A percentile compares a stretch with the other conserved stretches of the same genome.
These are phyloP conservation scores for Drosophila testacea DNA, from an alignment of 2,888 invertebrate genomes.

Conservation along the genomic window DNA sequence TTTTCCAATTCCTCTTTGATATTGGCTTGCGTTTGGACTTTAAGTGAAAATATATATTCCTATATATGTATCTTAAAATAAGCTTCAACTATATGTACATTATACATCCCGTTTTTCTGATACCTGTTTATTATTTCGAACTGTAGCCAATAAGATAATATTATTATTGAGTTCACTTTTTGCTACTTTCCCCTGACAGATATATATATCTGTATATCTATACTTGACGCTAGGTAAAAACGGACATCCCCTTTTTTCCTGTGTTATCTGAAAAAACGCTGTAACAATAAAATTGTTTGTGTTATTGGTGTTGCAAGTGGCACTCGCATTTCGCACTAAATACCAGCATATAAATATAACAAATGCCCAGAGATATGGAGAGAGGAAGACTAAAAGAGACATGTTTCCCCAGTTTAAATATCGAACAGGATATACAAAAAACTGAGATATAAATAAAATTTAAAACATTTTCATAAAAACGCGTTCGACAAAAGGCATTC, in stretches of 20 bases:
- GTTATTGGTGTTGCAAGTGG: slow-evolving; percentile 22
- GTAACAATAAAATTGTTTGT: slow-evolving; percentile 31
- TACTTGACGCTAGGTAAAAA: slow-evolving; percentile 1
- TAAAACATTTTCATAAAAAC: slow-evolving; percentile 37
- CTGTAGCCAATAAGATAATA: not conserved
- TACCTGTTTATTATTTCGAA: not conserved
- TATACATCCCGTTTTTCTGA: too few species aligned
- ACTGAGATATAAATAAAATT: slow-evolving; percentile 54
- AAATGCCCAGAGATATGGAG: not conserved
- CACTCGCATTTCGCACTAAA: slow-evolving; percentile 29
- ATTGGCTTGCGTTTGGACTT: too few species aligned
- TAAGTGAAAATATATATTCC: too few species aligned
- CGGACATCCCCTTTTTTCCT: not conserved
- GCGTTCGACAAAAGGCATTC: slow-evolving; percentile 47
- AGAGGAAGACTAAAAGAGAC: slow-evolving; percentile 2
- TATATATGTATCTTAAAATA: too few species aligned
- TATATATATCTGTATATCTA: too few species aligned
- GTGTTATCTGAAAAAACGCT: not conserved
- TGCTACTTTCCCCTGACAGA: not conserved
- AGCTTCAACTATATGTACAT: too few species aligned
- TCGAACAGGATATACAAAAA: slow-evolving; percentile 25
- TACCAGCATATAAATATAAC: slow-evolving; percentile 36
- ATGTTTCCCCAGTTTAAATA: slow-evolving; percentile 37
- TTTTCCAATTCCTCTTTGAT: too few species aligned
- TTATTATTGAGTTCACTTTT: not conserved